phyloP scores from a whole-genome alignment of 2,888 invertebrate genomes.

The Limnephilus marmoratus region DNA sequence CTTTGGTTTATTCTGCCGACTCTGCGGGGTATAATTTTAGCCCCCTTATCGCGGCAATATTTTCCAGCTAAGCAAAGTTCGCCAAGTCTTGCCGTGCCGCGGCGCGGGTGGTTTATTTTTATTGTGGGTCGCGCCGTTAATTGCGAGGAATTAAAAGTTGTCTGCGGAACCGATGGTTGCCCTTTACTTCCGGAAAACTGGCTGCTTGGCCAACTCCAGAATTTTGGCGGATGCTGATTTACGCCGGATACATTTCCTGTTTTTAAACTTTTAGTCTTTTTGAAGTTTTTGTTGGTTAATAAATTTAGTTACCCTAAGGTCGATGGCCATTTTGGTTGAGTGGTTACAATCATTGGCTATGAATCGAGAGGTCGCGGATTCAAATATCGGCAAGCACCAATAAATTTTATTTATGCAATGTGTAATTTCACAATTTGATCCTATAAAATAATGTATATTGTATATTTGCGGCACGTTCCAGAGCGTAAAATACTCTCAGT shows the following conservation, averaged over 20 bases:
- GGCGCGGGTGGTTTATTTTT: conserved; percentile 13
- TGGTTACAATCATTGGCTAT: background rate
- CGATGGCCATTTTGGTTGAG: background rate
- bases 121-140: conserved; percentile 25
- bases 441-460: no score
- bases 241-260: background rate
- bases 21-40: background rate
- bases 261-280: background rate
- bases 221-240: background rate
- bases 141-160: conserved; percentile 36
- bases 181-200: background rate
- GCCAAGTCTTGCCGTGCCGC: background rate
- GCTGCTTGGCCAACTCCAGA: conserved; percentile 17
- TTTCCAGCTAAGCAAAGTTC: conserved; percentile 10
- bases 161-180: conserved; percentile 21
- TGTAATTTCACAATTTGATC: no score
- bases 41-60: background rate
- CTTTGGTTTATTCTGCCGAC: background rate
- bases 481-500: no score
- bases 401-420: no score
- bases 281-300: background rate
- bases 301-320: background rate
- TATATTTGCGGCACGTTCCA: no score
- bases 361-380: no score
- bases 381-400: no score